phyloP scores from a whole-genome alignment of 2,888 invertebrate genomes.

The Mechanitis messenoides region DNA sequence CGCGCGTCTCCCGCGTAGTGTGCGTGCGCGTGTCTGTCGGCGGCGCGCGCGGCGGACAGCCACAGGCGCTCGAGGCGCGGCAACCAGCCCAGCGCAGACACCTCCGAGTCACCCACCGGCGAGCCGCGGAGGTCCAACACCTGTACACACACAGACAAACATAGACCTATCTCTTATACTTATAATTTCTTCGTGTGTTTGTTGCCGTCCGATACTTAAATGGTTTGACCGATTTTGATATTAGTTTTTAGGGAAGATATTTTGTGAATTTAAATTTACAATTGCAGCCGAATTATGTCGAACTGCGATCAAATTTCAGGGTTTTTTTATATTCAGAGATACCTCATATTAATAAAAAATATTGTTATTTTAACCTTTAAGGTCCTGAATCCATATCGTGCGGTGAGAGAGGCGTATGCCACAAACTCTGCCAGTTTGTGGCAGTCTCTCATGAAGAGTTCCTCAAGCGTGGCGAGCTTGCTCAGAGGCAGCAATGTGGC shows the following conservation, averaged over 20 bases:
- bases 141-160: constrained; percentile 33
- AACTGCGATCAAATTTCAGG: too few species aligned
- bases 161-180: background rate
- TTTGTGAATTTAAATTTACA: too few species aligned
- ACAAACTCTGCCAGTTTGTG: constrained; percentile 81
- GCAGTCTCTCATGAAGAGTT: constrained; percentile 81
- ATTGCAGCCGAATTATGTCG: too few species aligned
- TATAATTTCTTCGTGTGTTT: too few species aligned
- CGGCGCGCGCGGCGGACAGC: constrained; percentile 33
- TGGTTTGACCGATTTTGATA: too few species aligned
- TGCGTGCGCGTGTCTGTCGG: constrained; percentile 28
- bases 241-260: too few species aligned
- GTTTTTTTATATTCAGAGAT: too few species aligned
- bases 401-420: constrained; percentile 85
- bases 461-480: constrained; percentile 79
- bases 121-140: constrained; percentile 59
- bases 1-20: constrained; percentile 36
- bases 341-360: too few species aligned
- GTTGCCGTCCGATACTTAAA: too few species aligned
- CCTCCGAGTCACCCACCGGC: constrained; percentile 64
- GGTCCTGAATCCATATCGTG: constrained; percentile 81
- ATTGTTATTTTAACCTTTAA: constrained; percentile 60
- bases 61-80: constrained; percentile 48
- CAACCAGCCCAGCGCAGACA: constrained; percentile 64
- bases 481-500: constrained; percentile 84